Evolutionary conservation across 2,113 vertebrate species (phyloP), one percentile per base, ranked within the genome.

Genomic region (Scolopax mira): DNA sequence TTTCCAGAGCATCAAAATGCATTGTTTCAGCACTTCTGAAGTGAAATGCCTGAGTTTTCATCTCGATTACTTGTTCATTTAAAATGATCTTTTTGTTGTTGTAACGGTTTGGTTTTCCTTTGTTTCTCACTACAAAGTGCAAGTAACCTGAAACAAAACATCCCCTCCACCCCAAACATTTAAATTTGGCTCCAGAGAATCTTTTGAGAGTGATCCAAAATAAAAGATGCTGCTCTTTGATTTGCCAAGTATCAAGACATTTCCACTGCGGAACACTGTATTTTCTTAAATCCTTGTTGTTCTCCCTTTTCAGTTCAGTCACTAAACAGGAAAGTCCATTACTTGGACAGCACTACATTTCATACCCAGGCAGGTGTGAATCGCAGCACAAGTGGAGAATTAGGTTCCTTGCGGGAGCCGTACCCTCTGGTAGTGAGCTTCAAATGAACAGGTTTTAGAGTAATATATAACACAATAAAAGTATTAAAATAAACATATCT

Each of bases 111-210:
- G 57, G 6, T 79, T 95, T 92, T 71, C 55, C 92, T 95, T 97
- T 96, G 86, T 96, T 84, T 97, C 94, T 75, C 27, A 90, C 95
- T 93, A 96, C 77, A 90, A 97, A 97, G 94, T 60, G 18, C 48
- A 39, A 58, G 60, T 33, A 65, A 85, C 91, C 87, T 89, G 91
- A 95, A 94, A 92, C 33, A 49, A 95, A 96, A 79, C 60, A 58
- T 77, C 35, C 35, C 35, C 48, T 79, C 60, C 48, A 72, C 87
- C 57, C 86, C 30, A 91, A 92, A 85, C 27, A n/a, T 62, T 89
- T 81, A 57, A 14, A 11, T 69, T 79, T 88, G 52, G 27, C 65
- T 91, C 70, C 89, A 86, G 70, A 61, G 70, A 81, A 49, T 82
- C 73, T 94, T 94, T 79, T 85, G 94, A 94, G 84, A 61, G 27